These are phyloP conservation scores for Astyanax mexicanus DNA, from an alignment of 2,797 vertebrate genomes.

Conservation along the genomic window DNA sequence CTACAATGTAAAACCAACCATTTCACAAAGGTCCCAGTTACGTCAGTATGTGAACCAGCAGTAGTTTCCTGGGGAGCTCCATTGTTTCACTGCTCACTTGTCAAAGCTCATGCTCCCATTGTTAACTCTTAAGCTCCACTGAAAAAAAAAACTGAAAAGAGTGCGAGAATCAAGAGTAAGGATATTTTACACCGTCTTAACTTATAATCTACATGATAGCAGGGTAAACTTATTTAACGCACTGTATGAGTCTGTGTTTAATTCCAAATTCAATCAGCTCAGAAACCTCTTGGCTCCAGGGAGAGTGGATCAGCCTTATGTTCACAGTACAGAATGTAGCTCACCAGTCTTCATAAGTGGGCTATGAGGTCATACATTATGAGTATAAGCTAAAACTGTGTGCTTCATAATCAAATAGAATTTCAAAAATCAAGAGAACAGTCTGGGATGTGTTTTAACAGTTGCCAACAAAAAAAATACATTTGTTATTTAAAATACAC, in stretches of 20 bases:
- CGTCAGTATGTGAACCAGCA: not conserved
- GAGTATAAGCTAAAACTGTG: not conserved
- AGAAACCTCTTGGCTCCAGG: conserved; percentile 13
- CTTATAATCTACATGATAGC: conserved; percentile 19
- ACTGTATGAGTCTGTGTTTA: conserved; percentile 7
- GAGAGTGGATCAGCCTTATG: conserved; percentile 18
- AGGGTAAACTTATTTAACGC: not conserved
- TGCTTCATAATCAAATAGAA: too few relatives aligned
- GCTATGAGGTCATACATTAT: not conserved
- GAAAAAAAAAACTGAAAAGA: not conserved
- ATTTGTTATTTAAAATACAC: too few relatives aligned
- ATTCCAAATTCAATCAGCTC: conserved; percentile 25
- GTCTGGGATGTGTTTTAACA: too few relatives aligned
- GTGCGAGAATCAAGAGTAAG: not conserved
- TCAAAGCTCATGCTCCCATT: not conserved
- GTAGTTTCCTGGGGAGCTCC: not conserved
- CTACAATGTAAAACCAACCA: not conserved
- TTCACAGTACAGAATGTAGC: conserved; percentile 11
- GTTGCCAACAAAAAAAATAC: too few relatives aligned
- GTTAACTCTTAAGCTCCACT: not conserved
- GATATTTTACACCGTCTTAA: not conserved
- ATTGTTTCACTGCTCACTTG: not conserved
- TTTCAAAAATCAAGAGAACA: too few relatives aligned
- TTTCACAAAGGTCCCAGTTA: not conserved
- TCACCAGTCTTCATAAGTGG: not conserved